These are phyloP conservation scores for Pocillopora meandrina DNA, from an alignment of 92 coral and sea anemone genomes.

Conservation along the genomic window DNA sequence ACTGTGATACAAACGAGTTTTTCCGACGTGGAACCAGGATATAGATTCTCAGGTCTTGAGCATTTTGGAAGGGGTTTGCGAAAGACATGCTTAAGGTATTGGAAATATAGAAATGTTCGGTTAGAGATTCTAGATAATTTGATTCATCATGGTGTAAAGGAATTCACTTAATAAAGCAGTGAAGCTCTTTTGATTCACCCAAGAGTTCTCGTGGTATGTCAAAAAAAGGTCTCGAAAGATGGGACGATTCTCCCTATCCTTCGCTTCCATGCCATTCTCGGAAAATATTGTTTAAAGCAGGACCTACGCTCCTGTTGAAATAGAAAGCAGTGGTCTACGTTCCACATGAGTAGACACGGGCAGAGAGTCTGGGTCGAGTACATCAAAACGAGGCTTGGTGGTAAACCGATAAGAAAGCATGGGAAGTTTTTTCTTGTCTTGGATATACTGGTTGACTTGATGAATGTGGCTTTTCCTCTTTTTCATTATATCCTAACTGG, in stretches of 20 bases:
- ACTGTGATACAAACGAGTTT: not conserved
- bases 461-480: no score
- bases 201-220: not conserved
- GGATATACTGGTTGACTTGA: no score
- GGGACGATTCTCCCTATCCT: not conserved
- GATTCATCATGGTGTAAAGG: not conserved
- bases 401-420: no score
- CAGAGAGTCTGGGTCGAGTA: no score
- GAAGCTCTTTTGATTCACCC: not conserved
- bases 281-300: no score
- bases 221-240: not conserved
- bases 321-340: no score
- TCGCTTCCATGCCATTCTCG: no score
- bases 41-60: not conserved
- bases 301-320: no score
- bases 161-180: constrained; percentile 1
- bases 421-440: no score
- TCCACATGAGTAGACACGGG: no score
- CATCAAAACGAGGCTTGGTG: no score
- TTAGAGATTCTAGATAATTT: not conserved
- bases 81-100: not conserved
- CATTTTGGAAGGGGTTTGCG: not conserved
- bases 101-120: not conserved
- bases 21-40: not conserved
- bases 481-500: no score